Evolutionary conservation across 2,797 vertebrate genomes (phyloP).

Genomic region (Echeneis naucrates): DNA sequence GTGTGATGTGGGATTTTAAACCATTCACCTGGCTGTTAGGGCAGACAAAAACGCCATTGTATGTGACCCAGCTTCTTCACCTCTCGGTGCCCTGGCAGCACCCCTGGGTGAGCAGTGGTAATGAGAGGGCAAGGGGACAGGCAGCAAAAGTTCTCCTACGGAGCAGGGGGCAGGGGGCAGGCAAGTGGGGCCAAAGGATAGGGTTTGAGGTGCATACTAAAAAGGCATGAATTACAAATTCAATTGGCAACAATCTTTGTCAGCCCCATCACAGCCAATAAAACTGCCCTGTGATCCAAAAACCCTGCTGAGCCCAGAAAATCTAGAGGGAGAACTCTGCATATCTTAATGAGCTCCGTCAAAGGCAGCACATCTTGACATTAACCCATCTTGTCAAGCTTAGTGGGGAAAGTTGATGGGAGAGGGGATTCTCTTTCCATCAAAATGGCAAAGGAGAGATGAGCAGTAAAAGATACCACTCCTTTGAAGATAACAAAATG

Average conservation of each 20-base stretch:
- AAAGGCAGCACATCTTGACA: conserved; percentile 61
- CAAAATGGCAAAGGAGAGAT: conserved; percentile 19
- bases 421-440: conserved; percentile 46
- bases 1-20: conserved; percentile 33
- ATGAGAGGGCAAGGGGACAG: conserved; percentile 71
- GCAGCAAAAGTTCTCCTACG: conserved; percentile 62
- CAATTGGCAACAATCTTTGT: conserved; percentile 68
- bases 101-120: conserved; percentile 53
- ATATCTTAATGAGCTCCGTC: conserved; percentile 72
- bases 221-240: conserved; percentile 73
- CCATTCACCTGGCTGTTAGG: conserved; percentile 17
- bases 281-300: conserved; percentile 79
- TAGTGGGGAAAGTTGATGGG: conserved; percentile 42
- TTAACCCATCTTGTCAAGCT: conserved; percentile 76
- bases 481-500: conserved; percentile 31
- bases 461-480: conserved; percentile 15
- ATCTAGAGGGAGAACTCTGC: conserved; percentile 69
- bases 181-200: conserved; percentile 51
- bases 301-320: conserved; percentile 72
- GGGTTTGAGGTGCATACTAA: conserved; percentile 68
- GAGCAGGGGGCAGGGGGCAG: conserved; percentile 50
- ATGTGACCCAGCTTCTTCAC: conserved; percentile 54
- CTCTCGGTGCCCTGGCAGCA: conserved; percentile 56
- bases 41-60: conserved; percentile 24
- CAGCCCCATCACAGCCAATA: conserved; percentile 80